phyloP scores from a whole-genome alignment of 2,888 invertebrate species.

The Cremastinae sp. region DNA sequence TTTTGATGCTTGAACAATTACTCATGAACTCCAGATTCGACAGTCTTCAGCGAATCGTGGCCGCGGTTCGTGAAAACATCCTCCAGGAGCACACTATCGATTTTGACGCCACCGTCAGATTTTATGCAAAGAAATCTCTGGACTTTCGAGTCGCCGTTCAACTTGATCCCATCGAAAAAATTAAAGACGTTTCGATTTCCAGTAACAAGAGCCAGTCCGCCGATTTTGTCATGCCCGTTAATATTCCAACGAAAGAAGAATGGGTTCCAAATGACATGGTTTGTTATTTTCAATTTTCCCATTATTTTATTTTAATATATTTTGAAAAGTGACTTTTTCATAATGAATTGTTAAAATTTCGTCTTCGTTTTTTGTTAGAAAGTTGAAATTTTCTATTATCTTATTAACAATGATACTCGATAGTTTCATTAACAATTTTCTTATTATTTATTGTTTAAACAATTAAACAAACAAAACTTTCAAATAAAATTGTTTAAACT shows the following conservation, averaged over 20 bases:
- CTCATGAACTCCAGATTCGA: slow-evolving; percentile 93
- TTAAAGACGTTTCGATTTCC: slow-evolving; percentile 47
- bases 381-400: too few species aligned
- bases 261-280: slow-evolving; percentile 90
- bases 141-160: slow-evolving; percentile 84
- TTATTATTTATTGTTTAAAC: too few species aligned
- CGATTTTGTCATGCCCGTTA: slow-evolving; percentile 88
- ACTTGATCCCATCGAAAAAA: slow-evolving; percentile 73
- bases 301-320: too few species aligned
- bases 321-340: too few species aligned
- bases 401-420: too few species aligned
- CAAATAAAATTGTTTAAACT: too few species aligned
- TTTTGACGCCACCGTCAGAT: slow-evolving; percentile 86
- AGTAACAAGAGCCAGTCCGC: slow-evolving; percentile 76
- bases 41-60: slow-evolving; percentile 83
- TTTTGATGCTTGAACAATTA: slow-evolving; percentile 91
- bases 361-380: too few species aligned
- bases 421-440: too few species aligned
- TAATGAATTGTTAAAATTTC: too few species aligned
- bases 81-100: slow-evolving; percentile 82
- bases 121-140: slow-evolving; percentile 90
- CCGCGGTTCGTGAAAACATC: slow-evolving; percentile 81
- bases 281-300: slow-evolving; percentile 24
- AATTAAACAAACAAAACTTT: too few species aligned
- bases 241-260: slow-evolving; percentile 88